A percentile compares a stretch with the other conserved stretches of the same genome.
These are phyloP conservation scores for Cepaea nemoralis DNA, from an alignment of 1,140 invertebrate species.

Conservation along the genomic window DNA sequence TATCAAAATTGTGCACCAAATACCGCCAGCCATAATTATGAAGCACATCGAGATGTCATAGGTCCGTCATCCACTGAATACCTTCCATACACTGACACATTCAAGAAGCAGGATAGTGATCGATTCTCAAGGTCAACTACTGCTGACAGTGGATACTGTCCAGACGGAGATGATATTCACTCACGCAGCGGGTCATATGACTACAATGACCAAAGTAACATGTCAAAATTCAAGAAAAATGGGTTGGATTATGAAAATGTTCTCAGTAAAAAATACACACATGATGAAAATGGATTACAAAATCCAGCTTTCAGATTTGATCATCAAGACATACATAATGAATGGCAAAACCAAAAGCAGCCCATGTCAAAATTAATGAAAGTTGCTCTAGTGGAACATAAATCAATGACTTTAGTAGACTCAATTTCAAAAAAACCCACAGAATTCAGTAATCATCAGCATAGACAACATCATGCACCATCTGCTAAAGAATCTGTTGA, in stretches of 20 bases:
- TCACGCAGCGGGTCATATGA: conserved; percentile 37
- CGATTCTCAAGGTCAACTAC: conserved; percentile 37
- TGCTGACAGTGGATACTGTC: conserved; percentile 48
- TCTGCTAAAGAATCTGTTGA: not conserved
- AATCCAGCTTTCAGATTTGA: conserved; percentile 45
- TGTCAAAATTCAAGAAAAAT: not conserved
- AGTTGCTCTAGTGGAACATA: not conserved
- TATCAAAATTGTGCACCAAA: too few species aligned
- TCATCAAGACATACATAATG: conserved; percentile 8
- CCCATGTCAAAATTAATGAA: not conserved
- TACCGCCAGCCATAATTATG: too few species aligned
- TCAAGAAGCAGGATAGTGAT: conserved; percentile 47
- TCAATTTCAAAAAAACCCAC: not conserved
- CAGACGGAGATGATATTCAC: conserved; percentile 41
- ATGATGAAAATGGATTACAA: conserved; percentile 27
- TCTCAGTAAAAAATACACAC: not conserved
- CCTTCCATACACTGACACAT: not conserved
- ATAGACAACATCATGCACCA: not conserved
- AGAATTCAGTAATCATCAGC: not conserved
- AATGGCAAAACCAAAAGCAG: conserved; percentile 41
- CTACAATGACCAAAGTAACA: not conserved
- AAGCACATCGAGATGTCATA: too few species aligned
- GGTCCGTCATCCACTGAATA: not conserved
- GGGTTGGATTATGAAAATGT: not conserved
- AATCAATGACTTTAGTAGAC: not conserved